Evolutionary conservation across 2,113 vertebrate genomes (phyloP), one percentile per base, ranked within the genome.

Genomic region (Melanotaenia duboulayi): DNA sequence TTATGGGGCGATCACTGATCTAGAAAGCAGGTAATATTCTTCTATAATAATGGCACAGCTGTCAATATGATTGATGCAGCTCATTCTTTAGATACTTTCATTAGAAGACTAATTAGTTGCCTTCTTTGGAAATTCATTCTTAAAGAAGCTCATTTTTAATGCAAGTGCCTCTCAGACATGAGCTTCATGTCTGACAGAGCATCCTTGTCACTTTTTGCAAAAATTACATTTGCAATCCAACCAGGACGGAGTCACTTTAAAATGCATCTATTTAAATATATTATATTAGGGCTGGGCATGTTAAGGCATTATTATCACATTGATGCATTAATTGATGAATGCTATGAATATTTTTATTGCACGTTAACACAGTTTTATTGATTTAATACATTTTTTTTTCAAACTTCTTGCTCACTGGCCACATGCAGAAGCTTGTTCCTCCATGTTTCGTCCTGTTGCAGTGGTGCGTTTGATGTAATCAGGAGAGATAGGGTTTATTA

Each of bases 11-110:
- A 40, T 65, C 66, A 39, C 40, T 1, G 20, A 32, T 50, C 22
- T 14, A 39, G 56, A 50, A 59, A 50, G 28, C 56, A 70, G 20
- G 56, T 35, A 48, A 69, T 49, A 49, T 54, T 46, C 20, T 25
- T 24, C 42, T 32, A 32, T 49, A 10, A 49, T 60, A 40, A 70
- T 50, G 22, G 37, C 28, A 54, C 44, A 4, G 14, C 44, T 16
- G 42, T 49, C 24, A 42, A 7, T 48, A 58, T 49, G 66, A 58
- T 48, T 19, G 44, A 46, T 46, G 20, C 49, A 70, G 32, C 39
- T 25, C 5, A 62, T 48, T 13, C 16, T 7, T 32, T 19, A 13
- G 8, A 28, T 32, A 32, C 46, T 70, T 70, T 60, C 55, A 50
- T 59, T 11, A 50, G 40, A n/a, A 20, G 49, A 19, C 46, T 51